phyloP scores from a whole-genome alignment of 2,113 vertebrate genomes.

The Dromaius novaehollandiae region DNA sequence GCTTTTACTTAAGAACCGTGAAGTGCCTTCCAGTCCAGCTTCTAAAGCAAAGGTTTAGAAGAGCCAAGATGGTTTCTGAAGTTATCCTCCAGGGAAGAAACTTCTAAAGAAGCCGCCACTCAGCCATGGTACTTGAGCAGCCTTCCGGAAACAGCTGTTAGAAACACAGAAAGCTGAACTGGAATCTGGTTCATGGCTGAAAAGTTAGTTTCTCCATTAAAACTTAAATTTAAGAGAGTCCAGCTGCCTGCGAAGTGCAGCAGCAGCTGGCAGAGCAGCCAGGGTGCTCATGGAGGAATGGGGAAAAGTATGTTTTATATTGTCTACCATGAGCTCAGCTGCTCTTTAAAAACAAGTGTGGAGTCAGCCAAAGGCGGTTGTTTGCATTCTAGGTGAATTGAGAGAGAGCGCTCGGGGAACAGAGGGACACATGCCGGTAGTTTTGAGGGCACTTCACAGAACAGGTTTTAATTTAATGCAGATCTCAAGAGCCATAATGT shows the following conservation, averaged over 20 bases:
- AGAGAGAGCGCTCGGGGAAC: fast-evolving
- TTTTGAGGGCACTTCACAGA: neutral
- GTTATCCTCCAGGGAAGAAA: neutral
- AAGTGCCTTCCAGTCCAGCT: neutral
- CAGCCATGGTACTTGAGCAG: neutral
- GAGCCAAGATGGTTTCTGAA: constrained; percentile 3
- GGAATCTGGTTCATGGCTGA: constrained; percentile 27
- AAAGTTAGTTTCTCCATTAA: constrained; percentile 43
- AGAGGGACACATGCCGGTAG: neutral
- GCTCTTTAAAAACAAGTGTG: neutral
- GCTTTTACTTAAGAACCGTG: constrained; percentile 6
- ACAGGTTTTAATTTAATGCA: neutral
- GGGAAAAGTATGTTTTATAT: neutral
- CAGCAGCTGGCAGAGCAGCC: constrained; percentile 23
- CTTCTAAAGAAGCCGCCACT: constrained; percentile 8
- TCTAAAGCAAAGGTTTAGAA: constrained; percentile 22
- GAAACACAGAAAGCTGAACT: neutral
- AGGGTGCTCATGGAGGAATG: neutral
- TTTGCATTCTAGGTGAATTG: constrained; percentile 24
- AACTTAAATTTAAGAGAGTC: constrained; percentile 48
- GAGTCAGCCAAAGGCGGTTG: neutral
- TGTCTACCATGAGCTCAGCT: neutral
- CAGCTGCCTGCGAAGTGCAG: constrained; percentile 50
- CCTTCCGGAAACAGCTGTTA: constrained; percentile 56
- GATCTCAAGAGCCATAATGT: neutral